These are phyloP conservation scores for Trichonephila clavata DNA, from an alignment of 1,140 invertebrate genomes.

Conservation along the genomic window DNA sequence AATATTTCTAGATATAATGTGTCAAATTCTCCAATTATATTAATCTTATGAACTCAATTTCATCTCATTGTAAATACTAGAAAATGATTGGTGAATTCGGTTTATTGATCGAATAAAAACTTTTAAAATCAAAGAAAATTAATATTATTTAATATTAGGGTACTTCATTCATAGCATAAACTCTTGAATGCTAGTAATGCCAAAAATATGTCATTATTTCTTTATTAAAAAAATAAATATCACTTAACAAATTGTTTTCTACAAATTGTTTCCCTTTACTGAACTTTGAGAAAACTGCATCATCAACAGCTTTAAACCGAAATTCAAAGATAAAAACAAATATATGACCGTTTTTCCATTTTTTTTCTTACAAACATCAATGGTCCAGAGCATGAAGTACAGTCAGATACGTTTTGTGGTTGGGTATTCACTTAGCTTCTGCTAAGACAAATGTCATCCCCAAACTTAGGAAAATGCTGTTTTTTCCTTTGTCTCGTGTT, in stretches of 20 bases:
- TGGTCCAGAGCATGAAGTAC: neutral
- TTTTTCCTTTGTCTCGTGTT: constrained; percentile 30
- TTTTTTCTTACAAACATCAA: neutral
- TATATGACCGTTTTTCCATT: neutral
- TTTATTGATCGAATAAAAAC: too few species aligned
- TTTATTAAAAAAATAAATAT: neutral
- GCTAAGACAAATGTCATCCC: constrained; percentile 44
- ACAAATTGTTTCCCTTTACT: neutral
- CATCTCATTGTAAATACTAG: too few species aligned
- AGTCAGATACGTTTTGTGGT: neutral
- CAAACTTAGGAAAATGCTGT: constrained; percentile 46
- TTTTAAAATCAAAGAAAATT: too few species aligned
- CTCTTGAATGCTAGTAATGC: neutral
- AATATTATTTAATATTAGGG: too few species aligned
- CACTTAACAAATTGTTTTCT: neutral
- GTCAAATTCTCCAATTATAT: too few species aligned
- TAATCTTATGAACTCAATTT: too few species aligned
- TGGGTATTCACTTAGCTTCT: neutral
- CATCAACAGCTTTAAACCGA: neutral
- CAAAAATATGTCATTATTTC: neutral
- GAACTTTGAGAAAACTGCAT: neutral
- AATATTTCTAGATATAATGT: too few species aligned
- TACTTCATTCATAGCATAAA: too few species aligned
- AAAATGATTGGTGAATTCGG: too few species aligned
- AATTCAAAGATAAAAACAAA: neutral